Evolutionary conservation across 2,797 vertebrate genomes (phyloP), one percentile per base, ranked within the genome.

Genomic region (Anguilla megastoma): DNA sequence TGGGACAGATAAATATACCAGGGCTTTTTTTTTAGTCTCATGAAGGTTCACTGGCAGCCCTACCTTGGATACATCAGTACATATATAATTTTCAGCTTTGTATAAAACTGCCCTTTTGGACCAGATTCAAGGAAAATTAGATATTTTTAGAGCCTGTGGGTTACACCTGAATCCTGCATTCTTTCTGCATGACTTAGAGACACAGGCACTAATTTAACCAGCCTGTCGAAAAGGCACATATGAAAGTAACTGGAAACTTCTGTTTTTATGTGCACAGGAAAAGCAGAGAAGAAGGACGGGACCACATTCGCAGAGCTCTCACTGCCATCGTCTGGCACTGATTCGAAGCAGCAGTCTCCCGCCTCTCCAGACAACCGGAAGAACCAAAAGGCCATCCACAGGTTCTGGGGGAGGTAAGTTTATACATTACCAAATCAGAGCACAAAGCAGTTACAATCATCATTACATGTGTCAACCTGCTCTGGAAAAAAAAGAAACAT

Each of bases 361-460:
- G 90, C 97, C 88, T 97, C 97, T 85, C 95, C 97, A 87, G 98
- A 99, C 90, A 97, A 96, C 91, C 95, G 96, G 92, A 98, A 97
- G 94, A 99, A 97, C 89, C 97, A 97, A 91, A 97, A 97, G 93
- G 98, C 97, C 91, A 97, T 99, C 93, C 98, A 95, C 94, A 98
- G 97, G 93, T 97, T 99, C 90, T 99, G 97, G 98, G 98, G 98
- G 94, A 99, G 97, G 98, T 99, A 95, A 97, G 98, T 96, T 48
- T 36, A 33, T 10, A 24, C 16, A 9, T 76, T 18, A 5, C 41
- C 41, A 76, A 36, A 76, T 5, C 74, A 79, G 74, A 16, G 33
- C 36, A 79, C 74, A 41, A 1, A 16, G 50, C 21, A 89, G 60
- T 33, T 7, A 80, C 66, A 80, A 88, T n/a, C 21, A 1, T 30